Conservation (phyloP, 2,888 invertebrate genomes). For the Cryptocephalus moraei region DNA sequence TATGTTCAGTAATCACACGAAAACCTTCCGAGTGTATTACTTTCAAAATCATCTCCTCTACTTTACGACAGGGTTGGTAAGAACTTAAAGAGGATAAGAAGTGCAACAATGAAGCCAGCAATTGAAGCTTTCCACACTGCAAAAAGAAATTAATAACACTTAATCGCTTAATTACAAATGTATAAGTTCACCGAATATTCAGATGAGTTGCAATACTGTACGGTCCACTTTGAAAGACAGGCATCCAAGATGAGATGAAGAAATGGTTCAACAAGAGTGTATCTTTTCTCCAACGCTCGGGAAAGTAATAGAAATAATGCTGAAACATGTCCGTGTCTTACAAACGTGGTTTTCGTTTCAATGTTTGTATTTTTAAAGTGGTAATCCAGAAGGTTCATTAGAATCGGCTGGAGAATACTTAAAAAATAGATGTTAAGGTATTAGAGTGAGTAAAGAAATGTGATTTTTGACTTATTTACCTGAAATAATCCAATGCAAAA, state of each 20-base stretch:
- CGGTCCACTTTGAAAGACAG: conserved; percentile 43
- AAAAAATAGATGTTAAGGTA: conserved; percentile 6
- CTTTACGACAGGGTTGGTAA: conserved; percentile 12
- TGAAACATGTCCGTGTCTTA: conserved; percentile 48
- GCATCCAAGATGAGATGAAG: conserved; percentile 23
- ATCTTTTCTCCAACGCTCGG: conserved; percentile 12
- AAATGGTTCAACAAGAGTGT: conserved; percentile 13
- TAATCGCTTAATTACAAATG: conserved; percentile 19
- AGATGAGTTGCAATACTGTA: conserved; percentile 35
- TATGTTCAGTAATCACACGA: conserved; percentile 36
- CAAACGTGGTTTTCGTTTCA: conserved; percentile 37
- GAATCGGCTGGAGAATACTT: conserved; percentile 42
- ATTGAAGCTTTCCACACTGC: conserved; percentile 35
- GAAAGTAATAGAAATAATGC: conserved; percentile 28
- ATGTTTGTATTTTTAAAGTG: conserved; percentile 49
- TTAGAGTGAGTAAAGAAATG: no score
- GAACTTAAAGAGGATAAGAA: conserved; percentile 17
- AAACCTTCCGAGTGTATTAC: conserved; percentile 42
- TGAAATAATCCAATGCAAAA: conserved; percentile 40
- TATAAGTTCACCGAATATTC: conserved; percentile 33
- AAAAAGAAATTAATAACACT: conserved; percentile 21
- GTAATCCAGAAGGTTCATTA: conserved; percentile 47
- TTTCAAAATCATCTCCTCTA: conserved; percentile 21
- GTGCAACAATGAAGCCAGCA: conserved; percentile 28
- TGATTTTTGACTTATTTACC: conserved; percentile 18